Base-by-base conservation (phyloP, 2,113 vertebrate species). In the Polypterus bichir region DNA sequence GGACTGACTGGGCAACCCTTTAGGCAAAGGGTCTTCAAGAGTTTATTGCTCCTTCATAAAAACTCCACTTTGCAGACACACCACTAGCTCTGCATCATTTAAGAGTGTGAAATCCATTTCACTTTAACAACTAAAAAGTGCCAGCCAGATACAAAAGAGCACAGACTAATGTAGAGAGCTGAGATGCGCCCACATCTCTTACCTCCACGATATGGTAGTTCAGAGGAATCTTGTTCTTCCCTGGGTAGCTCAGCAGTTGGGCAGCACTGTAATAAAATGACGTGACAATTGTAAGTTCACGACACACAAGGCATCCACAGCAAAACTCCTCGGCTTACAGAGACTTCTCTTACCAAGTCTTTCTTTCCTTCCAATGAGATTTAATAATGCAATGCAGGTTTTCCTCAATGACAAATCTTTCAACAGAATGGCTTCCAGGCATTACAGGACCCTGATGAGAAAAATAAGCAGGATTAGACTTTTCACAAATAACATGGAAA, bases 201-300 rank as follows among this genome's bases (percentile, higher is more conserved):
- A 97, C 96, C 93, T 99, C 96, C 48, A 98, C 94, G 6, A 99
- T 97, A 70, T 98, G 94, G 73, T 99, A 99, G 77, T 99, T 99
- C 73, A 99, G 85, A 1, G 96, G 96, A 68, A 98, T 98, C 79
- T 97, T 99, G 76, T 91, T 98, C 70, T 97, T 97, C 52, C 94
- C 93, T 3, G 93, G 95, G 66, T 98, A 99, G 77, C 94, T 97
- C 67, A 99, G 86, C 55, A 99, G 77, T 75, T 99, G 92, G 6
- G 94, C 96, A 62, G 96, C 96, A 66, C 96, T 99, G 66, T 49
- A 53, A 48, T 3, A 62, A 65, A 68, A 73, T 27, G 27, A 27
- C 27, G 27, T 27, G 27, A 27, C 27, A 27, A 27, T 27, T 27
- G 27, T 27, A 27, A 27, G 27, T 27, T 27, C 27, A 4, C 7